phyloP scores from a whole-genome alignment of 2,888 invertebrate genomes.

The Aporophyla nigra region DNA sequence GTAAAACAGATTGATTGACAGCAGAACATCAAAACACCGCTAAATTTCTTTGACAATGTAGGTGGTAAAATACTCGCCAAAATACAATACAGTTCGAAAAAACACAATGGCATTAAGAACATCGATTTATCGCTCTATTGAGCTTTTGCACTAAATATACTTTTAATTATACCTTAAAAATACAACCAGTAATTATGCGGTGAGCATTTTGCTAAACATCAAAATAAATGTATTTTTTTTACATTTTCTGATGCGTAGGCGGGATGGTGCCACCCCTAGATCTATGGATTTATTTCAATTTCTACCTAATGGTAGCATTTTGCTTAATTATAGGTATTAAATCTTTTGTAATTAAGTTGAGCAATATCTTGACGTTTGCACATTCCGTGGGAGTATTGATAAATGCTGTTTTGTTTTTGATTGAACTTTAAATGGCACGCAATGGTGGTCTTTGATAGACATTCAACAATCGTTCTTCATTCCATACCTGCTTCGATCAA shows the following conservation, averaged over 20 bases:
- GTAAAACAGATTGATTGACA: constrained; percentile 62
- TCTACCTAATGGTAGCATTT: constrained; percentile 74
- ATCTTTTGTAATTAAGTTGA: constrained; percentile 77
- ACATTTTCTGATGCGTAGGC: constrained; percentile 72
- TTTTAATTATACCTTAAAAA: constrained; percentile 84
- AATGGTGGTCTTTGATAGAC: background rate
- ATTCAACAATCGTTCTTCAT: background rate
- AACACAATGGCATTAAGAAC: constrained; percentile 70
- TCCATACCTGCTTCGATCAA: background rate
- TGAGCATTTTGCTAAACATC: constrained; percentile 79
- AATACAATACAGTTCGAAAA: constrained; percentile 57
- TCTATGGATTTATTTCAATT: constrained; percentile 85
- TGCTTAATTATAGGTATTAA: constrained; percentile 81
- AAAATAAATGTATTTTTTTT: constrained; percentile 82
- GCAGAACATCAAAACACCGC: constrained; percentile 50
- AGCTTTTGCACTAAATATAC: constrained; percentile 80
- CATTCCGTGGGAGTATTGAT: constrained; percentile 53
- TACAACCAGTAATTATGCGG: constrained; percentile 83
- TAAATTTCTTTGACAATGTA: constrained; percentile 32
- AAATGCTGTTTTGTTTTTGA: constrained; percentile 39
- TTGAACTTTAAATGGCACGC: constrained; percentile 30
- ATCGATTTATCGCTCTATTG: constrained; percentile 85
- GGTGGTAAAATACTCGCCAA: constrained; percentile 40
- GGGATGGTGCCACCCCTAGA: constrained; percentile 75
- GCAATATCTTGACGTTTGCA: constrained; percentile 59